A percentile compares a stretch with the other conserved stretches of the same genome.
Conservation (phyloP, 2,888 invertebrate species). For the Escarpia spicata region DNA sequence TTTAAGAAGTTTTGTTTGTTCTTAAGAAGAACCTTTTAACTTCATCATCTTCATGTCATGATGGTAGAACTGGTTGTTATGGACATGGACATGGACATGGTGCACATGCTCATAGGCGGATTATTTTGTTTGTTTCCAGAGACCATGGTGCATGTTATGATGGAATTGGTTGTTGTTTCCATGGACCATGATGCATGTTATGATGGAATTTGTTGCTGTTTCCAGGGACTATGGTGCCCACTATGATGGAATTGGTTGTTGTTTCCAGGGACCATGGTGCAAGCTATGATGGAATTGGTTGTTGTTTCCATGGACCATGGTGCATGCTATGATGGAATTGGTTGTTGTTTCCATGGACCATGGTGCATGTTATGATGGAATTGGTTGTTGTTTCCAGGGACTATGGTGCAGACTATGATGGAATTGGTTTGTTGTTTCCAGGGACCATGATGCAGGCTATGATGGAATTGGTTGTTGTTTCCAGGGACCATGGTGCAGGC, state of each 20-base stretch:
- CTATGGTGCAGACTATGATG: not conserved
- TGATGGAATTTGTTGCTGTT: not conserved
- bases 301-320: not conserved
- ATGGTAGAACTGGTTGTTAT: not conserved
- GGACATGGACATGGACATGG: not conserved
- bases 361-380: not conserved
- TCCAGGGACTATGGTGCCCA: not conserved
- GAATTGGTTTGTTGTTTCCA: not conserved
- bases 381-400: not conserved
- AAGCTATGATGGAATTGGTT: not conserved
- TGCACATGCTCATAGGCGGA: not conserved
- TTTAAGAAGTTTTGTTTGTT: too few relatives aligned
- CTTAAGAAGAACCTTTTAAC: too few relatives aligned
- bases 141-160: not conserved
- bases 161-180: not conserved
- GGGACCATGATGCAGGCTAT: not conserved
- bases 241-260: not conserved
- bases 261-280: not conserved
- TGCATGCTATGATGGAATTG: not conserved
- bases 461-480: not conserved
- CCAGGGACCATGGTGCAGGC: not conserved
- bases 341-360: not conserved
- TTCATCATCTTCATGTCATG: too few relatives aligned
- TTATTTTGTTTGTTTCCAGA: not conserved
- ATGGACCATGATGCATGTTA: conserved; percentile 18